Evolutionary conservation across 2,113 vertebrate species (phyloP), one percentile per base, ranked within the genome.

Genomic region (Corydoras sp.): DNA sequence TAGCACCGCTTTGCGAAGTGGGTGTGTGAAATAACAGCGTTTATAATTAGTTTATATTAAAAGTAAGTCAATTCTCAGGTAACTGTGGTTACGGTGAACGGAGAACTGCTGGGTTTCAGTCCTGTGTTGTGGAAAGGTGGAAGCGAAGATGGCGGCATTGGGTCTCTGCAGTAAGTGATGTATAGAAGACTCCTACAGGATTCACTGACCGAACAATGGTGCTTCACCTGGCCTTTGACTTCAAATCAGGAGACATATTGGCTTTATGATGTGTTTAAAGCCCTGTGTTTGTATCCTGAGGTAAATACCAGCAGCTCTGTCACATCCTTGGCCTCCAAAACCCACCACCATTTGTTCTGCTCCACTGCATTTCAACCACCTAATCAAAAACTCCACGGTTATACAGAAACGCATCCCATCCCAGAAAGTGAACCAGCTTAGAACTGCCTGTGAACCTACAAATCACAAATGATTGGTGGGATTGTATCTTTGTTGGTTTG

Each of bases 131-230:
- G 51, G 58, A 29, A 43, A n/a, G 3, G 11, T 29, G n/a, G 67
- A n/a, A 30, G 43, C 58, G 60, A 69, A 69, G 58, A 69, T 69
- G 68, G 68, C 68, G 68, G 56, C 68, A 9, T 5, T 60, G n/a
- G 50, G 13, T 43, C 29, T 15, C 68, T 60, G 68, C 68, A 69
- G 54, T 14, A 3, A 35, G 54, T 58, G 54, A 9, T 31, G 54
- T n/a, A 35, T 24, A 56, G 2, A 48, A 24, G 18, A 1, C 18
- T 24, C 18, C 49, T 9, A 50, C 7, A 50, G 49, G 49, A 12
- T 58, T 43, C 65, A 18, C 30, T 9, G 9, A 24, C 18, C 2
- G 18, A 24, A 24, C 18, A 24, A 24, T 24, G 2, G 18, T 24
- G 18, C 18, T 24, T 24, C 18, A 24, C 18, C 18, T 24, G 18